Percentiles rank a stretch among this genome's conserved stretches.
Evolutionary conservation across 2,113 vertebrate species (phyloP).

Genomic region (Entomyzon cyanotis): DNA sequence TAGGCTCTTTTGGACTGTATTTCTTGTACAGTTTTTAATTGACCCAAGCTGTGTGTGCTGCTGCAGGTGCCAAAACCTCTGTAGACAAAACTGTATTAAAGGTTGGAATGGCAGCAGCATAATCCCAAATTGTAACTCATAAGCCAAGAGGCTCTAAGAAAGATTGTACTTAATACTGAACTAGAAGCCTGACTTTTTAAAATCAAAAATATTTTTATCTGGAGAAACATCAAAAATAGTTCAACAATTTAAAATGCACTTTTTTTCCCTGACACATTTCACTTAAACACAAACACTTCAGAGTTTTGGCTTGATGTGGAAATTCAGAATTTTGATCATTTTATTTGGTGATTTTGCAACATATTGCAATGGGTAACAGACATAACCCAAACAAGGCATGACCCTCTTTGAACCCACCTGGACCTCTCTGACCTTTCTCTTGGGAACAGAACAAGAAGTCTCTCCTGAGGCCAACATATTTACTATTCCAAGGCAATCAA

Average conservation of each 20-base stretch:
- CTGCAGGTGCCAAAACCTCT: neutral
- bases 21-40: neutral
- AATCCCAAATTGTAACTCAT: neutral
- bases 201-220: neutral
- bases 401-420: neutral
- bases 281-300: neutral
- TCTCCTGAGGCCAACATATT: neutral
- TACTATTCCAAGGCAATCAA: neutral
- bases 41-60: neutral
- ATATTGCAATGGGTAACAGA: neutral
- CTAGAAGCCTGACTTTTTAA: neutral
- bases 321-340: neutral
- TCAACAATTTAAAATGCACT: neutral
- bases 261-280: neutral
- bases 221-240: neutral
- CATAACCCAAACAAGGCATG: neutral
- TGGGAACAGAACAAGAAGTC: neutral
- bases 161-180: neutral
- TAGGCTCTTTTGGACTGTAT: neutral
- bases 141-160: neutral
- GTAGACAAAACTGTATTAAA: neutral
- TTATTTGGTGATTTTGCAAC: neutral
- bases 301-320: neutral
- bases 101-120: neutral
- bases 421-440: neutral